Conservation (phyloP, 2,888 invertebrate species). For the Drosophila cyrtoloma region DNA sequence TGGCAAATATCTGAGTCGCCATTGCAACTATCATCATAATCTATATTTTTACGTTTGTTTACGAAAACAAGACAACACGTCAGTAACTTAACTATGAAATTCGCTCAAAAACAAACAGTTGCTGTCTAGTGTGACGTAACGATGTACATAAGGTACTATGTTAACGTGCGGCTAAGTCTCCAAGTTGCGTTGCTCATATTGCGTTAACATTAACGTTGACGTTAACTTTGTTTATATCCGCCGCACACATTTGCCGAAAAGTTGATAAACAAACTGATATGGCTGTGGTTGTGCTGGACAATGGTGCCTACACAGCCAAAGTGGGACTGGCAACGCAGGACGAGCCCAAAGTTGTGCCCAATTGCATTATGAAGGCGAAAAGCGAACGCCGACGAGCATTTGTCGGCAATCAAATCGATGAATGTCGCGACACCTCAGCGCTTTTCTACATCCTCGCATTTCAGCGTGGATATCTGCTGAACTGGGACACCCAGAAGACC, state of each 20-base stretch:
- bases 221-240: constrained; percentile 21
- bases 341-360: constrained; percentile 93
- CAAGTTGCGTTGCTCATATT: not conserved
- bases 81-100: not conserved
- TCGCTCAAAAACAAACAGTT: not conserved
- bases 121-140: not conserved
- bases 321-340: constrained; percentile 91
- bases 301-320: constrained; percentile 95
- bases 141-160: not conserved
- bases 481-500: constrained; percentile 96
- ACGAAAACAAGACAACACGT: not conserved
- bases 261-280: constrained; percentile 14
- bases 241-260: constrained; percentile 3
- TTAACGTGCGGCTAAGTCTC: not conserved
- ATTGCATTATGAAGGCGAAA: constrained; percentile 99
- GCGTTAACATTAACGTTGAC: constrained; percentile 6
- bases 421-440: constrained; percentile 97
- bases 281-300: constrained; percentile 89
- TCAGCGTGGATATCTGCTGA: constrained; percentile 97
- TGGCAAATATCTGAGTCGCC: not conserved
- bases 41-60: not conserved
- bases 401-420: constrained; percentile 97
- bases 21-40: not conserved
- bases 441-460: constrained; percentile 97
- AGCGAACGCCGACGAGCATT: constrained; percentile 97